Evolutionary conservation across 23 tunicate species (phyloP), one percentile per base, ranked within the genome.

Genomic region (Ciona savignyi): DNA sequence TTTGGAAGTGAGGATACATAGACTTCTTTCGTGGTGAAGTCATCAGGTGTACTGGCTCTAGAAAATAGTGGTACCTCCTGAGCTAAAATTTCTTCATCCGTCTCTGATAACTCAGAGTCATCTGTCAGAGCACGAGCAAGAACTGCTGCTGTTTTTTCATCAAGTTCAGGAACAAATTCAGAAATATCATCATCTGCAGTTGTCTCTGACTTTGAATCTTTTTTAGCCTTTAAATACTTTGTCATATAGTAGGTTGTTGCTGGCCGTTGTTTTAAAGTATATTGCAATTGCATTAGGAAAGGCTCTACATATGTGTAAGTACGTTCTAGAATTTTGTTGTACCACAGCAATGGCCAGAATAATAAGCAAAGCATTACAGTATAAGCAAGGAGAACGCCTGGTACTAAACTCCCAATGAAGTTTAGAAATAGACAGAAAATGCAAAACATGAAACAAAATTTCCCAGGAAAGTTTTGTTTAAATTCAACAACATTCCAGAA

Each of bases 81-180:
- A 42, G 75, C 87, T 3, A 71, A 48, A 20, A 70, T 49, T 48
- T 74, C 85, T 71, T 81, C 95, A 27, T 89, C 96, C 25, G 76
- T 70, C 62, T 89, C 96, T 23, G 95, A 88, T 24, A 70, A 29
- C 34, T 83, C 81, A 3, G 76, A 34, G 31, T 83, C 84, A 24
- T 78, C 96, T 0, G 72, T 61, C 31, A 73, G 25, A 19, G 96
- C 96, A 73, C 78, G 70, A 6, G 96, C 88, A 28, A 89, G 73
- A 20, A 80, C 85, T 11, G 86, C 79, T 2, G 76, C 76, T 29
- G 84, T 78, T 20, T 70, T 31, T 4, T 86, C 96, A 82, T 83
- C 78, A 4, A 82, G 23, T 34, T 71, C 70, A 25, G 81, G 88
- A 27, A 89, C 48, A 71, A 89, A 81, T 27, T 89, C 88, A 3